Evolutionary conservation across 2,113 vertebrate genomes (phyloP).

Genomic region (Urocolius indicus): DNA sequence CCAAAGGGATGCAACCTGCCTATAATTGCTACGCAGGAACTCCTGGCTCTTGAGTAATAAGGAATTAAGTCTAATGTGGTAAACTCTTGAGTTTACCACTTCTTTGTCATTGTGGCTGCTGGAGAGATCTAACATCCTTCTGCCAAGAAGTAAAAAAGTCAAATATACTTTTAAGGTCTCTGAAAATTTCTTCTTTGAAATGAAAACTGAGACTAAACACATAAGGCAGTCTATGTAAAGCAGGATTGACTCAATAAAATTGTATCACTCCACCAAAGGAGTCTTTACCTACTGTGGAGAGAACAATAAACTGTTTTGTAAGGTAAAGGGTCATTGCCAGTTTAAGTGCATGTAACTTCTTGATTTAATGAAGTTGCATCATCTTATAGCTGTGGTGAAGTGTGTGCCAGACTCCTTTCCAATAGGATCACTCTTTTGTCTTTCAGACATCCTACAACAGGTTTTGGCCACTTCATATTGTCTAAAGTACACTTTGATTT

Average conservation of each 20-base stretch:
- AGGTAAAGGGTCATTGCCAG: conserved; percentile 67
- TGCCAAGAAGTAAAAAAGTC: conserved; percentile 3
- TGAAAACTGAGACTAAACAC: conserved; percentile 24
- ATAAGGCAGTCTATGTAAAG: conserved; percentile 6
- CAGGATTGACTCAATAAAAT: conserved; percentile 56
- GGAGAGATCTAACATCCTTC: background rate
- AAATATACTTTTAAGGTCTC: conserved; percentile 30
- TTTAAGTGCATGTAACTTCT: conserved; percentile 60
- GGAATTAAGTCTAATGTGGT: conserved; percentile 51
- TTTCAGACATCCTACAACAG: background rate
- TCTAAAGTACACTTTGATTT: background rate
- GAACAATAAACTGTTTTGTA: conserved; percentile 70
- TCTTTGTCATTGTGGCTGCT: conserved; percentile 30
- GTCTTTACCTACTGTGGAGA: conserved; percentile 53
- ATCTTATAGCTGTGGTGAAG: conserved; percentile 42
- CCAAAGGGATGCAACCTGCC: conserved; percentile 44
- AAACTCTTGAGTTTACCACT: conserved; percentile 29
- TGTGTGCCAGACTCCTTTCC: conserved; percentile 27
- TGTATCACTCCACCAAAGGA: background rate
- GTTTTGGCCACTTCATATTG: background rate
- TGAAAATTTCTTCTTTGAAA: conserved; percentile 17
- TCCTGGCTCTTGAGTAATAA: conserved; percentile 25
- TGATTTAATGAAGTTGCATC: conserved; percentile 70
- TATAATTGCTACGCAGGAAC: background rate
- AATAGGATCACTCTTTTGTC: background rate